Evolutionary conservation across 2,113 vertebrate genomes (phyloP), one percentile per base, ranked within the genome.

Genomic region (Erythrocebus patas): DNA sequence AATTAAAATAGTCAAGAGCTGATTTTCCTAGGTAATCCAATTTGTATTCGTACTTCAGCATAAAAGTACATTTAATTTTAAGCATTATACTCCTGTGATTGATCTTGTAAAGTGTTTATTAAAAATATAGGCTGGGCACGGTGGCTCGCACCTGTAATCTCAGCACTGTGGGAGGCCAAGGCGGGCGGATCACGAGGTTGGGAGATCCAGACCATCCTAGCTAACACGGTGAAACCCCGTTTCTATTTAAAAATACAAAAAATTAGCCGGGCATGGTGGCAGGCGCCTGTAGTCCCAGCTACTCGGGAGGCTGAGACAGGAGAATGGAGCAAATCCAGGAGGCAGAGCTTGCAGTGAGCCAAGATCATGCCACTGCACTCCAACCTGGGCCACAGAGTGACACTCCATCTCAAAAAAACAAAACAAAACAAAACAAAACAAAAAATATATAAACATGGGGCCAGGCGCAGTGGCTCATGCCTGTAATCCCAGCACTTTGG

Each of bases 1-100:
- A 70, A 93, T 86, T 94, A 85, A 93, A 96, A 94, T 90, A 92
- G 75, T 68, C 45, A 94, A 95, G 80, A 59, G 32, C 68, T 90
- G 81, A 72, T 6, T 94, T 66, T 91, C 32, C 80, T 83, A 70
- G 70, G 45, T 79, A 95, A 88, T 91, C 76, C n/a, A 88, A 35
- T 88, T 93, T 95, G 89, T 70, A 78, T 73, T 87, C 81, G 40
- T 82, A 94, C 40, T 84, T 70, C 10, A 83, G 8, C 50, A 86
- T 72, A 93, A 91, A 95, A 93, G 7, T 55, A 76, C 14, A 92
- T 89, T 89, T 78, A 87, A 91, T 50, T 88, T 45, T 82, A 91
- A 84, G 66, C 57, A 66, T 64, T 89, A 82, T 70, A 57, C 25
- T 83, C n/a, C 64, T 55, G 8, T 35, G 80, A 61, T 90, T 76